Percentiles rank a stretch among this genome's conserved stretches.
phyloP scores from a whole-genome alignment of 2,888 invertebrate genomes.

The Cancer borealis region DNA sequence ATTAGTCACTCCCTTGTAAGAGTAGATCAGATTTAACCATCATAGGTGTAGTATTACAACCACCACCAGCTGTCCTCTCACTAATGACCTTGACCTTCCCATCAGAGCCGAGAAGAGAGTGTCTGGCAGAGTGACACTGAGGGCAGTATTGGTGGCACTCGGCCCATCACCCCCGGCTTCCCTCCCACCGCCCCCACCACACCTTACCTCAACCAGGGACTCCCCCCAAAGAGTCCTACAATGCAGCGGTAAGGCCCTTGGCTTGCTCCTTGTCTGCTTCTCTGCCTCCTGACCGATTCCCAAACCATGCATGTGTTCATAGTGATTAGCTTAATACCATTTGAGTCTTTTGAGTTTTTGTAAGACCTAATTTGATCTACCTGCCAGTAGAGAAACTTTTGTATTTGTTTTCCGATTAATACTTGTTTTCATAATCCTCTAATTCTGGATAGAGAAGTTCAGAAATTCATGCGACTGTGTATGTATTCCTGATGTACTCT shows the following conservation, averaged over 20 bases:
- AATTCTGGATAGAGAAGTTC: background rate
- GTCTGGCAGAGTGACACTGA: constrained; percentile 77
- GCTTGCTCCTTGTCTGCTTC: constrained; percentile 41
- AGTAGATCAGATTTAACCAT: background rate
- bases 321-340: constrained; percentile 35
- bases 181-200: constrained; percentile 92
- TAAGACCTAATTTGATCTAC: background rate
- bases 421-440: constrained; percentile 41
- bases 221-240: constrained; percentile 91
- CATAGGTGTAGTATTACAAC: background rate
- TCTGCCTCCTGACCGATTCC: constrained; percentile 22
- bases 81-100: background rate
- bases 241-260: constrained; percentile 83
- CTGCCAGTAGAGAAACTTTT: background rate
- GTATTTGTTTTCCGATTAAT: constrained; percentile 4
- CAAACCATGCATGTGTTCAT: background rate
- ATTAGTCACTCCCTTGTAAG: background rate
- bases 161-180: constrained; percentile 95
- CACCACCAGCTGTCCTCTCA: background rate
- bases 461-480: background rate
- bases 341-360: constrained; percentile 35
- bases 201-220: constrained; percentile 89
- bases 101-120: constrained; percentile 76
- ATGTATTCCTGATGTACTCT: constrained; percentile 4
- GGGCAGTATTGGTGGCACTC: constrained; percentile 70